Base-by-base conservation (phyloP, 2,888 invertebrate genomes). In the Brenthis daphne region DNA sequence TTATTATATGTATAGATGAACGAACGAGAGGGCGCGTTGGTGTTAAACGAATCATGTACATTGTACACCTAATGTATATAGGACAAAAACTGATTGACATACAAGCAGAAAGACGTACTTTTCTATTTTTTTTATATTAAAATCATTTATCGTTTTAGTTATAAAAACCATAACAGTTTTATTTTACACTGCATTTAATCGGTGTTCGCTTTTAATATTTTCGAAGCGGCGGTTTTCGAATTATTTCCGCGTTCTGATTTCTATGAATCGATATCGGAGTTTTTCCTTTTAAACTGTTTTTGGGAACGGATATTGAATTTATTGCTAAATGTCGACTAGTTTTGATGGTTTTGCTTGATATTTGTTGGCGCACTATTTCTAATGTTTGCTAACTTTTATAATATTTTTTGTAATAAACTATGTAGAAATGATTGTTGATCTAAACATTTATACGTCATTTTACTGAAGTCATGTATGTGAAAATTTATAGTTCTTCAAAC, bases 191-290 rank as follows among this genome's bases (percentile, higher is more conserved):
- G 37, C 37, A 61, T 61, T 65, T 61, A 65, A 68, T 70, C 58
- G 54, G 56, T 57, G 69, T 61, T 58, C 37, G 70, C 56, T 64
- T 73, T 74, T 68, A 73, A 74, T 74, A 73, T 74, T 74, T 74
- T 68, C 65, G 64, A 61, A 70, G 66, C 71, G 65, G 73, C 64
- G 69, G 74, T 73, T 71, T 61, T n/a, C 68, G 69, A 64, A 73
- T 74, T 74, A 74, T 57, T 73, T 73, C 74, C 74, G 56, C 71
- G 68, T 58, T 71, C 69, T 74, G 74, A 73, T 74, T 74, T 73
- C 70, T 69, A 71, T 74, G 73, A 69, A 69, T 74, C 69, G 69
- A 72, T 72, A 67, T 65, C 63, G 65, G 54, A 65, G 51, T 67
- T 69, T 72, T 69, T 65, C 65, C 67, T 67, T 73, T 73, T 56